A percentile compares a stretch with the other conserved stretches of the same genome.
Conservation (phyloP, 1,140 invertebrate species). For the Trachymyrmex cornetzi region DNA sequence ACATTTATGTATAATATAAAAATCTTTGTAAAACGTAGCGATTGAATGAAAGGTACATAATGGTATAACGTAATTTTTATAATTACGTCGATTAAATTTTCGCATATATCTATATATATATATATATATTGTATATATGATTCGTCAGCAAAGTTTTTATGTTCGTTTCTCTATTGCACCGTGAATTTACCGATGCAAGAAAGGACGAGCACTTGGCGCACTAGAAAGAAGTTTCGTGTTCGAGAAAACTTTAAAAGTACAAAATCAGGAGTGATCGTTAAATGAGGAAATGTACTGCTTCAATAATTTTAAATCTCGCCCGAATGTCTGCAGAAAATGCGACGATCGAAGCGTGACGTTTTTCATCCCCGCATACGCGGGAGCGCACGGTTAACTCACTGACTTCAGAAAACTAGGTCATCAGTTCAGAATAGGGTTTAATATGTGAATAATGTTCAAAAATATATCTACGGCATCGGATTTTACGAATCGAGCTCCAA, state of each 20-base stretch:
- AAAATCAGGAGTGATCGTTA: slow-evolving; percentile 61
- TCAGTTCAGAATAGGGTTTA: slow-evolving; percentile 33
- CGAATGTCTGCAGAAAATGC: slow-evolving; percentile 53
- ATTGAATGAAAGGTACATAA: neutral
- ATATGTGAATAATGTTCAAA: slow-evolving; percentile 52
- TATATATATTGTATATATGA: slow-evolving; percentile 13
- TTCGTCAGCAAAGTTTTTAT: slow-evolving; percentile 28
- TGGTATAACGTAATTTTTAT: neutral
- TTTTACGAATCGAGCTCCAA: slow-evolving; percentile 5
- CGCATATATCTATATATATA: neutral
- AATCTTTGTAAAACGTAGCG: neutral
- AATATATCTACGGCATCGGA: slow-evolving; percentile 41
- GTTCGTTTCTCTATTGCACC: slow-evolving; percentile 33
- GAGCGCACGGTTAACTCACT: slow-evolving; percentile 49
- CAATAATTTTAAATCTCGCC: slow-evolving; percentile 62
- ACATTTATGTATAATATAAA: neutral
- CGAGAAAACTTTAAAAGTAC: slow-evolving; percentile 58
- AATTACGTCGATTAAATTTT: slow-evolving; percentile 19
- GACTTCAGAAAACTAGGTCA: slow-evolving; percentile 42
- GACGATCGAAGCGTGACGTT: slow-evolving; percentile 44
- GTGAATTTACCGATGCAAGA: slow-evolving; percentile 52
- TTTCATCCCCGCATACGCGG: slow-evolving; percentile 34
- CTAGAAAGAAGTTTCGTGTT: slow-evolving; percentile 54
- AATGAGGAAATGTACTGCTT: slow-evolving; percentile 61
- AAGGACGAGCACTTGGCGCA: slow-evolving; percentile 45